These are phyloP conservation scores for Clistopyga incitator DNA, from an alignment of 2,888 invertebrate species.

Conservation along the genomic window DNA sequence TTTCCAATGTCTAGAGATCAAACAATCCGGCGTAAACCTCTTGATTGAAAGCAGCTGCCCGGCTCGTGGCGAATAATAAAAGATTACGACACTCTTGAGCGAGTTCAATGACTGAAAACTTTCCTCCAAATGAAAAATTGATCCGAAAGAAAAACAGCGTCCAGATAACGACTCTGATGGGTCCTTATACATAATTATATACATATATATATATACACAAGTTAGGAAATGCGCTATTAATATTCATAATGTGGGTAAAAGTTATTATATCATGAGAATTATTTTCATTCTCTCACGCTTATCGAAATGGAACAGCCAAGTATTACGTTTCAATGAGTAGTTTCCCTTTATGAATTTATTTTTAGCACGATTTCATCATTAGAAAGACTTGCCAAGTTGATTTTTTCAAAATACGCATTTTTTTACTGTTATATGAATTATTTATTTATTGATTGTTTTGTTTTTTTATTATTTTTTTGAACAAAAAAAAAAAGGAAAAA, in stretches of 20 bases:
- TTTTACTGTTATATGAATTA: no score
- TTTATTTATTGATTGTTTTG: no score
- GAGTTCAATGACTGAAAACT: constrained; percentile 52
- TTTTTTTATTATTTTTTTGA: no score
- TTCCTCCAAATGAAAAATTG: constrained; percentile 40
- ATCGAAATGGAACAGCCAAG: neutral
- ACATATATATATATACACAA: neutral
- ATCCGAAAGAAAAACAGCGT: neutral
- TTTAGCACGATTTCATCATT: neutral
- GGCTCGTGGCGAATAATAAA: constrained; percentile 19
- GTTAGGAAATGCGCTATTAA: neutral
- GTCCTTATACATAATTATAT: neutral
- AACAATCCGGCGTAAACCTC: constrained; percentile 1
- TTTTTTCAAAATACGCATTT: no score
- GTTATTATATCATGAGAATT: neutral
- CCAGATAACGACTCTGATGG: neutral
- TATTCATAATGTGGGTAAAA: neutral
- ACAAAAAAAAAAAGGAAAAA: no score
- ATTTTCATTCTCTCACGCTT: neutral
- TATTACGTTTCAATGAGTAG: neutral
- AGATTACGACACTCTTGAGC: constrained; percentile 19
- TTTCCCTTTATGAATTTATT: no score
- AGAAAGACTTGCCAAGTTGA: neutral
- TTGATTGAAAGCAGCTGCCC: constrained; percentile 35
- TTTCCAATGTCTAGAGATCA: constrained; percentile 17